A percentile compares a stretch with the other conserved stretches of the same genome.
These are phyloP conservation scores for Urocitellus parryii DNA, from an alignment of 2,113 vertebrate genomes.

Conservation along the genomic window DNA sequence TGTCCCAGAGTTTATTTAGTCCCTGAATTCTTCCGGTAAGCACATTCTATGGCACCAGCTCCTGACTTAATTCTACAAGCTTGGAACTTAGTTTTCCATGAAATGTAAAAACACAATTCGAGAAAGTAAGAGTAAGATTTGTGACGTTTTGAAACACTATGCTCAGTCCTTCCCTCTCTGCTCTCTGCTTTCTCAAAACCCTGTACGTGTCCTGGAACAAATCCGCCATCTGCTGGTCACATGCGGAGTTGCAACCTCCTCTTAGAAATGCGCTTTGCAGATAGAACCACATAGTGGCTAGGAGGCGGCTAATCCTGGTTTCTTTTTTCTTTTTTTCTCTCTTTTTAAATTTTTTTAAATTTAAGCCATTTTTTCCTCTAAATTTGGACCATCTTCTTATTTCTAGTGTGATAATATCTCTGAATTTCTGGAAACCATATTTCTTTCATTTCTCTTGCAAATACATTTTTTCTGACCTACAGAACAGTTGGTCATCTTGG, in stretches of 20 bases:
- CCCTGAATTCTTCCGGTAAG: neutral
- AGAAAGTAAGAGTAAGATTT: neutral
- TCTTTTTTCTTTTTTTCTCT: too few species aligned
- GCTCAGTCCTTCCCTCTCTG: rapidly evolving
- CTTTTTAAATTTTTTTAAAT: too few species aligned
- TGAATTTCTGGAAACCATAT: neutral
- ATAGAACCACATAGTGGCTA: too few species aligned
- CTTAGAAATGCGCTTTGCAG: rapidly evolving
- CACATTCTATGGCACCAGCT: neutral
- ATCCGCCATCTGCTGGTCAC: conserved; percentile 72
- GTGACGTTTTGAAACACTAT: rapidly evolving
- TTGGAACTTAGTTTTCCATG: neutral
- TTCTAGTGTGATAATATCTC: neutral
- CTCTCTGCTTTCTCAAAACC: rapidly evolving
- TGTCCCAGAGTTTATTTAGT: too few species aligned
- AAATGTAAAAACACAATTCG: neutral
- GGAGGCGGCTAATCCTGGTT: neutral
- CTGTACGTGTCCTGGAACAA: neutral
- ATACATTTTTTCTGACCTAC: neutral
- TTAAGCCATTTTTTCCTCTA: too few species aligned
- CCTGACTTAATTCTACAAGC: neutral
- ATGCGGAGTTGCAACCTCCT: neutral
- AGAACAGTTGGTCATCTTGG: neutral
- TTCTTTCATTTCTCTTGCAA: neutral
- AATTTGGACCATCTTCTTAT: neutral